Evolutionary conservation across 1,140 invertebrate genomes (phyloP), one percentile per base, ranked within the genome.

Genomic region (Eufriesea mexicana): DNA sequence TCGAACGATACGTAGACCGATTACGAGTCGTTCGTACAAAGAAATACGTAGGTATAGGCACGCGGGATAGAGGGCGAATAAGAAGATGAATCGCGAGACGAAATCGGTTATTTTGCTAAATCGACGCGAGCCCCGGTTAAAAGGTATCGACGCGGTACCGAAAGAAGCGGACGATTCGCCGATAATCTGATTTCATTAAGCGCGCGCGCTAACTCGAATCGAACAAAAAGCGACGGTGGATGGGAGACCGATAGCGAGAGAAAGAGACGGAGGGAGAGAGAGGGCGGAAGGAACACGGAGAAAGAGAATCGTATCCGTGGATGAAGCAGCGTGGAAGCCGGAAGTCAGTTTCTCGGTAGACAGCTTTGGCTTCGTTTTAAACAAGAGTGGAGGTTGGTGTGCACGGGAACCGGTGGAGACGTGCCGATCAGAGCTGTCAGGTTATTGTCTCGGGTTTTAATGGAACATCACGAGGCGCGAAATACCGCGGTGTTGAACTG

Each of bases 381-480:
- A 70, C 67, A 49, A 62, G 61, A 42, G 61, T 55, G 49, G 85
- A 51, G 57, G 67, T 55, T 79, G 67, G 28, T 14, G 85, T 45
- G 55, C 28, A 59, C 79, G 71, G 84, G 61, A 42, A 73, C 71
- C 70, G 68, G 77, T 35, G 78, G 84, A 81, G 88, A 89, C 84
- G 82, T 87, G 91, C 90, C 88, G 91, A 92, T 91, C 91, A 92
- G 86, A 89, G 88, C 93, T 94, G 93, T 93, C 93, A 94, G 89
- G 91, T 94, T 94, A 94, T 94, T 94, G 93, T 94, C 92, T 93
- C 92, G 91, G 85, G 90, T 93, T 93, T 94, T 94, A 94, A 94
- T 94, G 89, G 92, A 93, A 92, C 92, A 92, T 91, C 91, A 91
- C 74, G 79, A 84, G 88, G 87, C 90, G 90, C 91, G 90, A 87